Evolutionary conservation across 2,113 vertebrate species (phyloP).

Genomic region (Stictonetta naevosa): DNA sequence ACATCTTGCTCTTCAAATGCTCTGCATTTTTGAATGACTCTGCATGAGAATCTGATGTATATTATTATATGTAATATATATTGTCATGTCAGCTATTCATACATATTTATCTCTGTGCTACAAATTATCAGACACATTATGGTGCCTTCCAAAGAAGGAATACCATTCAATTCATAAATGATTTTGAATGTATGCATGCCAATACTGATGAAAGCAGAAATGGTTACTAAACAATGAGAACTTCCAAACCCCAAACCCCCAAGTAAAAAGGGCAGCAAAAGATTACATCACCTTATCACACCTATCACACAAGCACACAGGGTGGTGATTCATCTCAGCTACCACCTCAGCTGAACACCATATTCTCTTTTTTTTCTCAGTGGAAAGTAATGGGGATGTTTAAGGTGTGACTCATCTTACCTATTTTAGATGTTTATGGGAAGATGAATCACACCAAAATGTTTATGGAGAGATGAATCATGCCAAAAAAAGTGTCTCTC

Average conservation of each 20-base stretch:
- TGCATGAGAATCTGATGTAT: not conserved
- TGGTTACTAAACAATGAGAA: not conserved
- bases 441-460: constrained; percentile 50
- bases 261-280: not conserved
- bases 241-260: not conserved
- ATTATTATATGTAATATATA: not conserved
- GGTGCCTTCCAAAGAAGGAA: not conserved
- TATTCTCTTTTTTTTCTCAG: not conserved
- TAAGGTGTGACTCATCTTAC: constrained; percentile 42
- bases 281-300: not conserved
- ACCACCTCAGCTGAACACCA: constrained; percentile 9
- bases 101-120: not conserved
- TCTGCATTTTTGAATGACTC: not conserved
- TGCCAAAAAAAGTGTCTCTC: not conserved
- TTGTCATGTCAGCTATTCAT: not conserved
- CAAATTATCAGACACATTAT: not conserved
- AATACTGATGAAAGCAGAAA: not conserved
- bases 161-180: not conserved
- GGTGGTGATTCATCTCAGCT: constrained; percentile 6
- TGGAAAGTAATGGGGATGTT: not conserved
- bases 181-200: not conserved
- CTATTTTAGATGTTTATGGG: constrained; percentile 7
- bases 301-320: not conserved
- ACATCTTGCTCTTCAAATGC: not conserved
- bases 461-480: constrained; percentile 29